These are phyloP conservation scores for Ctenicera cuprea DNA, from an alignment of 2,888 invertebrate species.

Conservation along the genomic window DNA sequence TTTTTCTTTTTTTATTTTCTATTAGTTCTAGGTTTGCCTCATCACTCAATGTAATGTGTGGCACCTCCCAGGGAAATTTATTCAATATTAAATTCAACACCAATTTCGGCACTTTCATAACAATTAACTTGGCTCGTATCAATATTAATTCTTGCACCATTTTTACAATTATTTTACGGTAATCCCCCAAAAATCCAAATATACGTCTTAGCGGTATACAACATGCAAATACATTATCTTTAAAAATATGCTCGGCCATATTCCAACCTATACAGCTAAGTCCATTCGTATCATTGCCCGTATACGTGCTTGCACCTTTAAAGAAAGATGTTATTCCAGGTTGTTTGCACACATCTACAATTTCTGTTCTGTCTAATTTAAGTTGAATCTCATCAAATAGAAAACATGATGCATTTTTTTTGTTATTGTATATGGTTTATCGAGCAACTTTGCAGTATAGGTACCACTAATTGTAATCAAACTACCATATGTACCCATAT, in stretches of 20 bases:
- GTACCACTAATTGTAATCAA: not conserved
- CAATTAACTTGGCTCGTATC: not conserved
- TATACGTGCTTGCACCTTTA: not conserved
- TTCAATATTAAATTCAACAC: not conserved
- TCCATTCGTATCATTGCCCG: not conserved
- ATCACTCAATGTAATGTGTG: not conserved
- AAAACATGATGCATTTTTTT: not conserved
- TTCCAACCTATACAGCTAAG: not conserved
- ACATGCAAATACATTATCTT: too few relatives aligned
- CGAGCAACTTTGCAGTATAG: not conserved
- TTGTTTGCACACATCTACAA: constrained; percentile 2
- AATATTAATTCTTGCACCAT: too few relatives aligned
- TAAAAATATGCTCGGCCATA: not conserved
- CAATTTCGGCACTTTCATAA: not conserved
- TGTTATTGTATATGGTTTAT: not conserved
- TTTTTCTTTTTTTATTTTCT: too few relatives aligned
- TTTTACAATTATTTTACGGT: too few relatives aligned
- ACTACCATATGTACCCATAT: not conserved
- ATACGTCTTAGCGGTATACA: too few relatives aligned
- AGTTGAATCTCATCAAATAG: too few relatives aligned
- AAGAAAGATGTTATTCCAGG: not conserved
- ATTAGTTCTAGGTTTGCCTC: not conserved
- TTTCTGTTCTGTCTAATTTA: not conserved
- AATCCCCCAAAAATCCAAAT: too few relatives aligned
- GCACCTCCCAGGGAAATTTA: not conserved